Base-by-base conservation (phyloP, 1,140 invertebrate genomes). In the Microplitis demolitor region DNA sequence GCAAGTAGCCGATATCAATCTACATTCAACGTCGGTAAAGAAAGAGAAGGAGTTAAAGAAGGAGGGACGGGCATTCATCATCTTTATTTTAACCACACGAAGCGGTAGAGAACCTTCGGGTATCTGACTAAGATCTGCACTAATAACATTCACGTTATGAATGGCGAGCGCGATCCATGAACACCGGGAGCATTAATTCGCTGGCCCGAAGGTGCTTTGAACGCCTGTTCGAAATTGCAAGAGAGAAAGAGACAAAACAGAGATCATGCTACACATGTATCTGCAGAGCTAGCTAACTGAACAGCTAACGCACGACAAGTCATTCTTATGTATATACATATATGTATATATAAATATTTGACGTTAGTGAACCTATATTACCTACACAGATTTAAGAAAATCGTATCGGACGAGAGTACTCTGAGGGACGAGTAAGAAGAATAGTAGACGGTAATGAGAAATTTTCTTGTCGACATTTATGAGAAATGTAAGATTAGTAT, bases 11-110 rank as follows among this genome's bases (percentile, higher is more conserved):
- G 62, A 64, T 64, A 64, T 64, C 62, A 64, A 64, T 64, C 62
- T 64, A 61, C 58, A 61, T 61, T 6, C 11, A 61, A 11, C 33
- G 50, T 45, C 35, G 66, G 13, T 24, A 6, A 45, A 69, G 37
- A 66, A 37, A 53, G 50, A 66, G 39, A 39, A 13, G 35, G 63
- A 66, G n/a, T 13, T 77, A 72, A 76, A 73, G 78, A 73, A 76
- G 79, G 78, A 77, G 79, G 76, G 77, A 72, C 72, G 70, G 53
- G 78, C 79, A 83, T 84, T 83, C 77, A 81, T 83, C 82, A 84
- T 82, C 80, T 83, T 83, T 83, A 81, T 84, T 83, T 83, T 83
- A 82, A 83, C 81, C 80, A 83, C 78, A 80, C 78, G 78, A 84
- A 76, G 76, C 76, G 75, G 64, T 45, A 50, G 68, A 14, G 53